Evolutionary conservation across 2,113 vertebrate species (phyloP).

Genomic region (Pitta sordida): DNA sequence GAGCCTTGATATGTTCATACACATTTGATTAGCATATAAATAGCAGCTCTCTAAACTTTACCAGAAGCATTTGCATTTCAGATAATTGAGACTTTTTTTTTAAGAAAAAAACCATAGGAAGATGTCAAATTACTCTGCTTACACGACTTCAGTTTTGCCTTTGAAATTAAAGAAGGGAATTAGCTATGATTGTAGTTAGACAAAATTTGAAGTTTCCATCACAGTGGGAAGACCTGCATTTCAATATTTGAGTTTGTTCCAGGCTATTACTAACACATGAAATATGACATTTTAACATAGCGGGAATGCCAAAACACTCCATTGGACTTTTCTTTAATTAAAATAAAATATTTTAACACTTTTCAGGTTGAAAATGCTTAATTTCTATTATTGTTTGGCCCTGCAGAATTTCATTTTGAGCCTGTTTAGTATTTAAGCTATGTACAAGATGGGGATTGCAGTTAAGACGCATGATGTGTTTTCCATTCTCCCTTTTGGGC

Average conservation of each 20-base stretch:
- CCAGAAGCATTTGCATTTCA: neutral
- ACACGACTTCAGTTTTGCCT: neutral
- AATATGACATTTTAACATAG: neutral
- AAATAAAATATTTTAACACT: neutral
- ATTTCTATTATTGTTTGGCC: neutral
- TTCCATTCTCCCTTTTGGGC: neutral
- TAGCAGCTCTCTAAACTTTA: neutral
- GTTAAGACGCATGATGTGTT: neutral
- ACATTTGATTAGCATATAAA: neutral
- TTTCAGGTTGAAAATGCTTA: neutral
- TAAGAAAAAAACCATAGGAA: neutral
- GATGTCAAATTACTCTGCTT: neutral
- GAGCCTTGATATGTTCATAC: neutral
- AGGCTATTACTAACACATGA: neutral
- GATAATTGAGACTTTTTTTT: neutral
- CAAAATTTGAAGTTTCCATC: neutral
- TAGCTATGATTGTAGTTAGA: neutral
- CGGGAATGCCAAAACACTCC: neutral
- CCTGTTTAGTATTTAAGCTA: neutral
- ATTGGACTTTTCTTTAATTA: neutral
- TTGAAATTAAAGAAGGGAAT: constrained; percentile 1
- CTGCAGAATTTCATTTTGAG: neutral
- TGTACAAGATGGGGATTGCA: neutral
- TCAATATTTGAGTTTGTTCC: neutral
- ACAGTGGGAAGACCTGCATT: neutral